phyloP scores from a whole-genome alignment of 2,888 invertebrate species.

The Xestia xanthographa region DNA sequence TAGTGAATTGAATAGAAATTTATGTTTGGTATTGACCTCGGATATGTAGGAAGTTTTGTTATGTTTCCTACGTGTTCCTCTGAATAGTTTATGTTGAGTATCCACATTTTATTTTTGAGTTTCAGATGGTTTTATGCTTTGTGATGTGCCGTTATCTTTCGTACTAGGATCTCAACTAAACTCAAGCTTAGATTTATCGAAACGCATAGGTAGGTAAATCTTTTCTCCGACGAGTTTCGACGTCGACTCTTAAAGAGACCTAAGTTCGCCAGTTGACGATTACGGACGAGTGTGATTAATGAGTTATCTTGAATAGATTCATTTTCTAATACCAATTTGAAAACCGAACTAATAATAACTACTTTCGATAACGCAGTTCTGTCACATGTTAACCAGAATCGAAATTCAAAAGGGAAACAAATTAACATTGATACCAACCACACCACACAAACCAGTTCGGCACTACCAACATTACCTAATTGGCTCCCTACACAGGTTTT shows the following conservation, averaged over 20 bases:
- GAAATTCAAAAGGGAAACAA: background rate
- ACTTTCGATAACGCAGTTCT: too few relatives aligned
- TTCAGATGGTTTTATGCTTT: background rate
- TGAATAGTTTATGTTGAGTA: background rate
- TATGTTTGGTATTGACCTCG: slow-evolving; percentile 27
- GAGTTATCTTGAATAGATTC: background rate
- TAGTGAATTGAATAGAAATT: slow-evolving; percentile 48
- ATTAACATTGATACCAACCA: slow-evolving; percentile 11
- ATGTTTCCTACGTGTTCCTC: background rate
- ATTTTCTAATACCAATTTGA: background rate
- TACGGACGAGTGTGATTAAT: background rate
- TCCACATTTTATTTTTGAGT: background rate
- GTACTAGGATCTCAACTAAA: background rate
- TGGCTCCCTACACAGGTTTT: slow-evolving; percentile 35
- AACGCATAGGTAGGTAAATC: background rate
- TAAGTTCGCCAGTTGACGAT: background rate
- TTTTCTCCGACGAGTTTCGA: background rate
- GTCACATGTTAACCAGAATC: background rate
- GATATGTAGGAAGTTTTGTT: slow-evolving; percentile 19
- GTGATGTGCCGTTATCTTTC: background rate
- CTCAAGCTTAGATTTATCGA: background rate
- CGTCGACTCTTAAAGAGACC: background rate
- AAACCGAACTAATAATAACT: background rate
- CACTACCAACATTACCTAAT: slow-evolving; percentile 38
- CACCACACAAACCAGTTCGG: slow-evolving; percentile 9